phyloP scores from a whole-genome alignment of 2,888 invertebrate genomes.

The Eupithecia tripunctaria region DNA sequence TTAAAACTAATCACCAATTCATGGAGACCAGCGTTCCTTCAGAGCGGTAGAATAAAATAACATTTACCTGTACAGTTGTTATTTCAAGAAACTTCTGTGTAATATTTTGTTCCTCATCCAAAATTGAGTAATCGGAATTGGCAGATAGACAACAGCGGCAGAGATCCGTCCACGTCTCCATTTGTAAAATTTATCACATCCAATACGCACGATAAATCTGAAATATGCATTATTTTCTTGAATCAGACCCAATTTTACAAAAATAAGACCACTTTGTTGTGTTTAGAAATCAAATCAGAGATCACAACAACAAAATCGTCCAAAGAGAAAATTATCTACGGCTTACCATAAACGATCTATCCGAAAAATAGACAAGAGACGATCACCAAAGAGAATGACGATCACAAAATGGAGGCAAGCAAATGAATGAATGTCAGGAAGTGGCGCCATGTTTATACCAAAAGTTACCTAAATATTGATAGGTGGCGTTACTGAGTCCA shows the following conservation, averaged over 20 bases:
- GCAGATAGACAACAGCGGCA: constrained; percentile 80
- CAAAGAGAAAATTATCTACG: constrained; percentile 85
- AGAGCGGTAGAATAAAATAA: neutral
- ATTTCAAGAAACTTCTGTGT: constrained; percentile 72
- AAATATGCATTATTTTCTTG: constrained; percentile 61
- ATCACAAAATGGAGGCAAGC: constrained; percentile 72
- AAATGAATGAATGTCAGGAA: constrained; percentile 22
- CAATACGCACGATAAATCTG: constrained; percentile 66
- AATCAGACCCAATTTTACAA: constrained; percentile 63
- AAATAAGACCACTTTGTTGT: constrained; percentile 45
- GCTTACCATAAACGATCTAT: constrained; percentile 82
- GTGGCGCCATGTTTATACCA: constrained; percentile 11
- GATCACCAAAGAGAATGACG: constrained; percentile 53
- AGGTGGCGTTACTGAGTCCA: constrained; percentile 2
- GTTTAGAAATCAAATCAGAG: constrained; percentile 61
- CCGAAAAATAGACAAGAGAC: constrained; percentile 81
- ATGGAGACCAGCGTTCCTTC: neutral
- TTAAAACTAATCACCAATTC: neutral
- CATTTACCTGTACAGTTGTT: constrained; percentile 71
- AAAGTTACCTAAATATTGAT: neutral
- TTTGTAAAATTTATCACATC: constrained; percentile 67
- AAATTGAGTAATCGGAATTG: constrained; percentile 72
- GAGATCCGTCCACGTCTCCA: constrained; percentile 78
- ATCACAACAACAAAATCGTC: constrained; percentile 64
- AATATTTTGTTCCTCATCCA: constrained; percentile 66